Evolutionary conservation across 2,113 vertebrate species (phyloP).

Genomic region (Rafetus swinhoei): DNA sequence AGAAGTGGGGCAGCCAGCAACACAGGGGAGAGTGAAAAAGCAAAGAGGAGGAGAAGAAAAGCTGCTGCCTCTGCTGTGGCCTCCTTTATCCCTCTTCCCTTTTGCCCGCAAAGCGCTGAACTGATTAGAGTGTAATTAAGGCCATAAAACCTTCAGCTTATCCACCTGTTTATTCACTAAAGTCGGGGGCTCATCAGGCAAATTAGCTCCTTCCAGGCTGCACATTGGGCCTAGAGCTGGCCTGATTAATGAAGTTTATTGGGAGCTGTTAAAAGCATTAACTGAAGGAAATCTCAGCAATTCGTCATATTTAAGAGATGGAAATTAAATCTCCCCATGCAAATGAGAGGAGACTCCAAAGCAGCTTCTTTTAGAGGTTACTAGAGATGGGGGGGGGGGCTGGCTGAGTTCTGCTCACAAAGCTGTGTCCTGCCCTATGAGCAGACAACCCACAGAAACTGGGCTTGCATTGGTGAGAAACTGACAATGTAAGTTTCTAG

Average conservation of each 20-base stretch:
- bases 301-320: constrained; percentile 99
- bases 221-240: constrained; percentile 87
- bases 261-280: constrained; percentile 99
- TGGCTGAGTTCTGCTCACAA: constrained; percentile 25
- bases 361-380: constrained; percentile 80
- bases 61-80: constrained; percentile 48
- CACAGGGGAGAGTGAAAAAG: background rate
- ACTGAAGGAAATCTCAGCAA: constrained; percentile 96
- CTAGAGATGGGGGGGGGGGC: constrained; percentile 21
- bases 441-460: background rate
- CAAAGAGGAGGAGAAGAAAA: constrained; percentile 25
- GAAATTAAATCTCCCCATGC: constrained; percentile 94
- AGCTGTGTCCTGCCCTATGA: background rate
- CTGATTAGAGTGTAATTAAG: constrained; percentile 99
- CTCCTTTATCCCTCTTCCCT: constrained; percentile 67
- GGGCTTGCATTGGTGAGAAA: rapidly evolving
- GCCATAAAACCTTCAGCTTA: constrained; percentile 98
- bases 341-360: constrained; percentile 82
- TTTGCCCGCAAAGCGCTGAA: constrained; percentile 90
- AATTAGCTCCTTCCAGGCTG: constrained; percentile 88
- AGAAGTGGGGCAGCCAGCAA: background rate
- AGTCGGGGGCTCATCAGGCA: constrained; percentile 93
- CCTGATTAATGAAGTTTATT: constrained; percentile 99
- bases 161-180: constrained; percentile 99
- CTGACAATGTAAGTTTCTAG: background rate